A percentile compares a stretch with the other conserved stretches of the same genome.
These are phyloP conservation scores for Acronicta alni DNA, from an alignment of 2,888 invertebrate genomes.

Conservation along the genomic window DNA sequence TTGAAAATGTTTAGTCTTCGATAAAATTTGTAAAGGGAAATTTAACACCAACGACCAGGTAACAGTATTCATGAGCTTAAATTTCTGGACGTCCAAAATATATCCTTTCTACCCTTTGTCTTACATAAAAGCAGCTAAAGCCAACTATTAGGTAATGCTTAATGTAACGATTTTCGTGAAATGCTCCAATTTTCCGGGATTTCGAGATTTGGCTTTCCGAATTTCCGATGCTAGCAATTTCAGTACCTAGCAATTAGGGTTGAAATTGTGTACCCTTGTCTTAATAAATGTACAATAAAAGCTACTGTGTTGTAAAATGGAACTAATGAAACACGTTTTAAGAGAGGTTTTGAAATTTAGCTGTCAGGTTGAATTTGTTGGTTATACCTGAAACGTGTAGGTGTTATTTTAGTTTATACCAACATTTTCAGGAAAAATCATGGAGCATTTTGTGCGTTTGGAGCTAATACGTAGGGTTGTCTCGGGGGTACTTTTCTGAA, in stretches of 20 bases:
- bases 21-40: constrained; percentile 4
- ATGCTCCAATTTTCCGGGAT: constrained; percentile 28
- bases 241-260: constrained; percentile 14
- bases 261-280: constrained; percentile 1
- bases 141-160: constrained; percentile 34
- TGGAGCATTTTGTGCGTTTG: too few relatives aligned
- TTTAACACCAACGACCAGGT: constrained; percentile 7
- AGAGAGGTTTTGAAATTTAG: background rate
- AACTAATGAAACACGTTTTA: too few relatives aligned
- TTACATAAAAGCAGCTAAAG: constrained; percentile 31
- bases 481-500: too few relatives aligned
- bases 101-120: constrained; percentile 11
- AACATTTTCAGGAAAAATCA: too few relatives aligned
- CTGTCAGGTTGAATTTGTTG: background rate
- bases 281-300: constrained; percentile 15
- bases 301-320: constrained; percentile 8
- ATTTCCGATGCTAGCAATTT: constrained; percentile 23
- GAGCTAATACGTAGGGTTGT: too few relatives aligned
- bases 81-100: constrained; percentile 5
- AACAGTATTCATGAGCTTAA: constrained; percentile 8
- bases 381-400: too few relatives aligned
- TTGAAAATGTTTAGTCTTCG: too few relatives aligned
- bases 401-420: too few relatives aligned
- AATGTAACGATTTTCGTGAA: constrained; percentile 36
- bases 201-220: constrained; percentile 10